A percentile compares a stretch with the other conserved stretches of the same genome.
Evolutionary conservation across 2,888 invertebrate species (phyloP).

Genomic region (Mystacides longicornis): DNA sequence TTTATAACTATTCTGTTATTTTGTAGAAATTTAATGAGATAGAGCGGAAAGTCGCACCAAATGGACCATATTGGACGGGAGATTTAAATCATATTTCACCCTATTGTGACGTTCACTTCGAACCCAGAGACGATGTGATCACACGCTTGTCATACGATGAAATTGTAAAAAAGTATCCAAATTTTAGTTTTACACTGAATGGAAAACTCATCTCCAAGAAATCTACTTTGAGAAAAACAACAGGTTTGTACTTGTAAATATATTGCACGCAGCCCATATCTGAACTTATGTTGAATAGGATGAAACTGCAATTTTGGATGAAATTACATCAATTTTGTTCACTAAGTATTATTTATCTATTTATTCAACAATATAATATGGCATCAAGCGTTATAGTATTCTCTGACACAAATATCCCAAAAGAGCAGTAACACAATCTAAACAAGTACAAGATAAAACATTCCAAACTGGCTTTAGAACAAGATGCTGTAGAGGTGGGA

Average conservation of each 20-base stretch:
- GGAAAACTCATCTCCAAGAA: neutral
- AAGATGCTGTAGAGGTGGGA: too few species aligned
- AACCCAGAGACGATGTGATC: conserved; percentile 10
- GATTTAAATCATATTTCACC: conserved; percentile 17
- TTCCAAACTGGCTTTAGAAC: too few species aligned
- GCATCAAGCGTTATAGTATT: too few species aligned
- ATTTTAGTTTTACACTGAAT: neutral
- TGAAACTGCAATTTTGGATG: too few species aligned
- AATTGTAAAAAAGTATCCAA: conserved; percentile 1
- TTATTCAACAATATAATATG: too few species aligned
- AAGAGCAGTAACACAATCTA: too few species aligned
- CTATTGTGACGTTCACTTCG: conserved; percentile 11
- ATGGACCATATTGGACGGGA: conserved; percentile 18
- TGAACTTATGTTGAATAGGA: too few species aligned
- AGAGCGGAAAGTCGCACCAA: conserved; percentile 5
- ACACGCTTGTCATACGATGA: neutral
- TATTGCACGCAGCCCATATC: too few species aligned
- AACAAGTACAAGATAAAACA: too few species aligned
- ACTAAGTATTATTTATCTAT: too few species aligned
- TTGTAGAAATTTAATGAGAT: conserved; percentile 20
- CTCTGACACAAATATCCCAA: too few species aligned
- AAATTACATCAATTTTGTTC: too few species aligned
- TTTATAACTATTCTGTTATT: neutral
- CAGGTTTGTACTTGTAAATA: neutral
- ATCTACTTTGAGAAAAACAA: neutral